Conservation (phyloP, 2,888 invertebrate genomes). For the Leptinotarsa peninsularis region DNA sequence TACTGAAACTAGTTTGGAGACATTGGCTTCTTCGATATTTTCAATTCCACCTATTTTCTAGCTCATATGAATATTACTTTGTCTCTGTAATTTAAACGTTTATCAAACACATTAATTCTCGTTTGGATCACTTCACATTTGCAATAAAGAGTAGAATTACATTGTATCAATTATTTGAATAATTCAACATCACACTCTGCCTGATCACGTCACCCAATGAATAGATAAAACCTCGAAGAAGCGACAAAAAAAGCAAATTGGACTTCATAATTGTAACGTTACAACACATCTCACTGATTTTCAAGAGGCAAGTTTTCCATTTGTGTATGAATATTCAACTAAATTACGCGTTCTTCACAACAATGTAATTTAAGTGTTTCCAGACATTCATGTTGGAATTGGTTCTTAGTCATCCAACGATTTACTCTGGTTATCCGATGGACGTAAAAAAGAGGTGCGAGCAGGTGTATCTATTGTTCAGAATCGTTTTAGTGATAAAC, state of each 20-base stretch:
- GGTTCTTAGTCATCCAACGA: slow-evolving; percentile 22
- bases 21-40: too few relatives aligned
- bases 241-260: neutral
- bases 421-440: slow-evolving; percentile 17
- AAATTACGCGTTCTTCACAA: slow-evolving; percentile 2
- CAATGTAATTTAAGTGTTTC: neutral
- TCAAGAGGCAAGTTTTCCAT: neutral
- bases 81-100: too few relatives aligned
- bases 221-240: neutral
- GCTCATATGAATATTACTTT: too few relatives aligned
- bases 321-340: slow-evolving; percentile 16
- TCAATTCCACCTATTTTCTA: too few relatives aligned
- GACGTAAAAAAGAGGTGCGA: slow-evolving; percentile 22
- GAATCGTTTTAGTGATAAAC: slow-evolving; percentile 1
- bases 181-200: neutral
- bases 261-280: neutral
- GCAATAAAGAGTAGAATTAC: too few relatives aligned
- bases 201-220: neutral
- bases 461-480: neutral
- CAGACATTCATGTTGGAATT: slow-evolving; percentile 15
- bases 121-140: too few relatives aligned
- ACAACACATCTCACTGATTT: neutral
- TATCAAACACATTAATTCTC: too few relatives aligned
- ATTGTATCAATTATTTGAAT: neutral
- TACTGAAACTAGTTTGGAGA: too few relatives aligned